These are phyloP conservation scores for Turritopsis dohrnii DNA, from an alignment of 30 jellyfish, hydroid and myxozoan species.

Conservation along the genomic window DNA sequence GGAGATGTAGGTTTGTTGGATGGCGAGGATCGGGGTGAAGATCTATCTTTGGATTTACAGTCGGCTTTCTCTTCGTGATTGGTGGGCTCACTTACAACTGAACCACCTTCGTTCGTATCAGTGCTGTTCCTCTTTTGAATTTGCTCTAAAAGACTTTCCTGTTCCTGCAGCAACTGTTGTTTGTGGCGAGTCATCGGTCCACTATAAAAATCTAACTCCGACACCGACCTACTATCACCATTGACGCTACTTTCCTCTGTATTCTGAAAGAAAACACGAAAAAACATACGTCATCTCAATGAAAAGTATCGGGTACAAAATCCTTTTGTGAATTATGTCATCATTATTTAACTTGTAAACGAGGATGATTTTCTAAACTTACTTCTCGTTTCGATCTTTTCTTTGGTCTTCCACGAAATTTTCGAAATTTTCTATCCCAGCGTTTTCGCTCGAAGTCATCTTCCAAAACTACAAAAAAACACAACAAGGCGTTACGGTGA, in stretches of 20 bases:
- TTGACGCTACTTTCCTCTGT: slow-evolving; percentile 73
- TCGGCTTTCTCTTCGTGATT: not conserved
- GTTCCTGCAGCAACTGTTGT: slow-evolving; percentile 96
- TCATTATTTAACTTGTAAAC: not conserved
- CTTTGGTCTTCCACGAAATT: slow-evolving; percentile 77
- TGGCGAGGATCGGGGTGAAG: slow-evolving; percentile 26
- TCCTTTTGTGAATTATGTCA: too few relatives aligned
- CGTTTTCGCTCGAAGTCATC: slow-evolving; percentile 77
- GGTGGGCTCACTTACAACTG: not conserved
- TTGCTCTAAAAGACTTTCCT: slow-evolving; percentile 85
- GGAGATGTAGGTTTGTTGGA: slow-evolving; percentile 29
- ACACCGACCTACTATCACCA: slow-evolving; percentile 54
- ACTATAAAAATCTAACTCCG: slow-evolving; percentile 86
- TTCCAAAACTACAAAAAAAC: slow-evolving; percentile 46
- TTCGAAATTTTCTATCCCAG: slow-evolving; percentile 83
- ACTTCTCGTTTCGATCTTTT: slow-evolving; percentile 79
- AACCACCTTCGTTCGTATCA: slow-evolving; percentile 32
- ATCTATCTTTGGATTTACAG: not conserved
- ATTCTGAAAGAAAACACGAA: slow-evolving; percentile 15
- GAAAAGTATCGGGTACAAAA: too few relatives aligned
- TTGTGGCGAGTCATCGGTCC: slow-evolving; percentile 99
- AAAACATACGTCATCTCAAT: not conserved
- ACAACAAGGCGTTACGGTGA: not conserved
- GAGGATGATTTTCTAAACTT: not conserved
- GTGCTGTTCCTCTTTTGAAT: slow-evolving; percentile 50